Conservation (phyloP, 2,888 invertebrate species). For the Osmoderma eremita region DNA sequence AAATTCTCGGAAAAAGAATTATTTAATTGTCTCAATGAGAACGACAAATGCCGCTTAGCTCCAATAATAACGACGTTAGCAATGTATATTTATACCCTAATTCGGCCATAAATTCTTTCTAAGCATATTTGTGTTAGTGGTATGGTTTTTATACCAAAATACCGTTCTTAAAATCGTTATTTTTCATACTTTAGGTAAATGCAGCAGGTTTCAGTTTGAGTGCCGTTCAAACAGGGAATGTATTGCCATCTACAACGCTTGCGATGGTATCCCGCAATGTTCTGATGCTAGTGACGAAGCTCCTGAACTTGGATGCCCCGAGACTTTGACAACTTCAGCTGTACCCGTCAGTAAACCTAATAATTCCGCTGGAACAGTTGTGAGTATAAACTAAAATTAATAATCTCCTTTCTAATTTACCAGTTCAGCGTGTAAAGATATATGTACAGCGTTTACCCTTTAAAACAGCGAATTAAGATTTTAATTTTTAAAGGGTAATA, state of each 20-base stretch:
- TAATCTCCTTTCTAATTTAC: neutral
- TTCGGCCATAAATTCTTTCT: no score
- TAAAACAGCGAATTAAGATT: no score
- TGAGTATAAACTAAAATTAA: slow-evolving; percentile 28
- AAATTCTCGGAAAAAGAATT: no score
- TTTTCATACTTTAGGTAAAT: slow-evolving; percentile 63
- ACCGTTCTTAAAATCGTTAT: neutral
- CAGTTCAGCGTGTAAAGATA: no score
- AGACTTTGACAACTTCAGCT: slow-evolving; percentile 61
- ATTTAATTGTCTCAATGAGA: no score
- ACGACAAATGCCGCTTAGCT: no score
- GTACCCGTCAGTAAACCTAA: slow-evolving; percentile 55
- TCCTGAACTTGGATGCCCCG: slow-evolving; percentile 80
- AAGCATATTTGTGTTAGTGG: neutral
- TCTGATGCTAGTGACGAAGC: slow-evolving; percentile 93
- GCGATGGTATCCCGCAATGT: slow-evolving; percentile 93
- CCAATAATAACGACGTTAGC: neutral
- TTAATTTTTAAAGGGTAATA: no score
- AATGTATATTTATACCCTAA: neutral
- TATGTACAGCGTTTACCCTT: no score
- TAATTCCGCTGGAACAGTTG: slow-evolving; percentile 40
- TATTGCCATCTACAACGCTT: slow-evolving; percentile 94
- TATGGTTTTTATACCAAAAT: neutral
- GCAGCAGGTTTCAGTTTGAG: slow-evolving; percentile 88
- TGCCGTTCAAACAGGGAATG: slow-evolving; percentile 89